phyloP scores from a whole-genome alignment of 2,797 vertebrate species.

The Agapornis canus region DNA sequence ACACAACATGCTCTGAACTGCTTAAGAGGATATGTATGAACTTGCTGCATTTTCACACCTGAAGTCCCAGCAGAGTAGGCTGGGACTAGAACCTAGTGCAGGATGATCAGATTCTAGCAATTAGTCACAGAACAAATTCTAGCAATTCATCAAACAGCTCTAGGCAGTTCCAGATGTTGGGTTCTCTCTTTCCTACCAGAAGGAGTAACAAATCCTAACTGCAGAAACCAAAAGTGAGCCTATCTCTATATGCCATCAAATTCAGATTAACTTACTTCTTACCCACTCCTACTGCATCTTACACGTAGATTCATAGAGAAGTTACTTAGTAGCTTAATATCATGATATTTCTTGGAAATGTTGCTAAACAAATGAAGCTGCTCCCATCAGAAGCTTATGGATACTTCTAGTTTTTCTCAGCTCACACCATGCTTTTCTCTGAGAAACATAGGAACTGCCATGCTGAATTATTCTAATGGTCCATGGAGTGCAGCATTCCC shows the following conservation, averaged over 20 bases:
- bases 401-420: background rate
- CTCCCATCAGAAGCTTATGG: rapidly evolving
- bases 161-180: background rate
- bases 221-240: background rate
- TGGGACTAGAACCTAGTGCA: background rate
- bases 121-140: background rate
- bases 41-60: background rate
- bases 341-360: background rate
- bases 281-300: background rate
- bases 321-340: background rate
- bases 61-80: background rate
- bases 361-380: background rate
- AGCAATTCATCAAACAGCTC: background rate
- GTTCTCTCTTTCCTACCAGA: background rate
- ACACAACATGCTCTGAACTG: background rate
- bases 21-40: background rate
- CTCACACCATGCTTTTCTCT: background rate
- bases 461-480: background rate
- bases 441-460: background rate
- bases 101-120: background rate
- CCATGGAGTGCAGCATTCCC: background rate
- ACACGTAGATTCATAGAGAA: background rate
- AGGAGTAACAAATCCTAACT: background rate
- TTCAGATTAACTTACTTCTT: background rate
- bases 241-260: background rate